Evolutionary conservation across 1,140 invertebrate genomes (phyloP).

Genomic region (Cepaea nemoralis): DNA sequence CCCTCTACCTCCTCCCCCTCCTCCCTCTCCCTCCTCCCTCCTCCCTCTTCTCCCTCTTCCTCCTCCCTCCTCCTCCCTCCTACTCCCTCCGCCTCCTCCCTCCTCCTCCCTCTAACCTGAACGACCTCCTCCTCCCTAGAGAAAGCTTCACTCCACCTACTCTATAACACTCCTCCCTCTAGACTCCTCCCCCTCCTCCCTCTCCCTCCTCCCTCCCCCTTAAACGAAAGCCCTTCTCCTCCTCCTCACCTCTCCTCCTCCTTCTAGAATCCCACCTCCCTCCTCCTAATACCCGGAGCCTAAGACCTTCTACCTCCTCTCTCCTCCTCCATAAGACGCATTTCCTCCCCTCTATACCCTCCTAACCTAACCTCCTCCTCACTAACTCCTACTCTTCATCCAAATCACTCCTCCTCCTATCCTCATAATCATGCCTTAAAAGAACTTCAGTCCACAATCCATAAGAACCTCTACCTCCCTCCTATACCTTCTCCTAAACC

Average conservation of each 20-base stretch:
- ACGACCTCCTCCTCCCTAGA: neutral
- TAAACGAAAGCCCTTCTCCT: neutral
- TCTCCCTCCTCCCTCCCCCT: neutral
- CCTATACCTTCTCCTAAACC: too few relatives aligned
- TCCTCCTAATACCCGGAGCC: too few relatives aligned
- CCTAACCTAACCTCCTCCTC: too few relatives aligned
- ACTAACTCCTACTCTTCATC: too few relatives aligned
- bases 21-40: neutral
- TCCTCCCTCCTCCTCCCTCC: neutral
- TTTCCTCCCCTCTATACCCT: too few relatives aligned
- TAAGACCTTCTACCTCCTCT: neutral
- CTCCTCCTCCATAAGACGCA: too few relatives aligned
- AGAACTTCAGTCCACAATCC: too few relatives aligned
- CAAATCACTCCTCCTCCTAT: too few relatives aligned
- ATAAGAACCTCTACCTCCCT: too few relatives aligned
- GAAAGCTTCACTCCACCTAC: neutral
- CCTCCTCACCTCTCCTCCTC: neutral
- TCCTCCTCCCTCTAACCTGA: neutral
- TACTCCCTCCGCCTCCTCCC: too few relatives aligned
- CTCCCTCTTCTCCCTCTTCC: neutral
- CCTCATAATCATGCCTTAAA: too few relatives aligned
- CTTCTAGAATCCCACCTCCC: too few relatives aligned
- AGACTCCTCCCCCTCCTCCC: neutral
- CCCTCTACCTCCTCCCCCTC: neutral
- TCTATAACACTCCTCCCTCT: neutral